Percentiles rank a stretch among this genome's conserved stretches.
phyloP scores from a whole-genome alignment of 2,797 vertebrate species.

The Oreochromis grahami region DNA sequence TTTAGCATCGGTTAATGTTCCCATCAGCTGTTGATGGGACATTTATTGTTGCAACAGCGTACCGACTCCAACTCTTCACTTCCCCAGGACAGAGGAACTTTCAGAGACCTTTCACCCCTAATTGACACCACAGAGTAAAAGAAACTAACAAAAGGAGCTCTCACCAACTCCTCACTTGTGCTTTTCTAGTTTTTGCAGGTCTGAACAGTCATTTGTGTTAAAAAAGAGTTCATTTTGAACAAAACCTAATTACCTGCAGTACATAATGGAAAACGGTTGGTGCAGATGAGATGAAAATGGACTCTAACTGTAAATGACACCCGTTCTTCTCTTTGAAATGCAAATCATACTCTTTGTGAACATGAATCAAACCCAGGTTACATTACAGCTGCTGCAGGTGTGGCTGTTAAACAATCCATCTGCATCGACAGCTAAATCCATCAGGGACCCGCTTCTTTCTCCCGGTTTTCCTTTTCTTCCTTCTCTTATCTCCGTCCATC shows the following conservation, averaged over 20 bases:
- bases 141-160: not conserved
- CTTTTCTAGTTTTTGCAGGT: not conserved
- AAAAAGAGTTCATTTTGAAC: not conserved
- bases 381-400: not conserved
- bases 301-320: not conserved
- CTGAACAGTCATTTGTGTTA: not conserved
- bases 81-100: not conserved
- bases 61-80: not conserved
- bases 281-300: not conserved
- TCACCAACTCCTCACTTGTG: not conserved
- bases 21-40: not conserved
- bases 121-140: not conserved
- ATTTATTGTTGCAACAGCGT: not conserved
- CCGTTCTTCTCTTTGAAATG: conserved; percentile 10
- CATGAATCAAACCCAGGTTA: not conserved
- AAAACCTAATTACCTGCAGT: not conserved
- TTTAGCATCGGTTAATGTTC: not conserved
- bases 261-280: not conserved
- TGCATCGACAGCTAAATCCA: not conserved
- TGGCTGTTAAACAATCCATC: not conserved
- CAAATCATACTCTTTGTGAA: conserved; percentile 21
- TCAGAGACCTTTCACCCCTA: not conserved
- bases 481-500: not conserved
- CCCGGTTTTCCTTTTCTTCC: not conserved
- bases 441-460: not conserved